Base-by-base conservation (phyloP, 2,888 invertebrate genomes). In the Myopa tessellatipennis region DNA sequence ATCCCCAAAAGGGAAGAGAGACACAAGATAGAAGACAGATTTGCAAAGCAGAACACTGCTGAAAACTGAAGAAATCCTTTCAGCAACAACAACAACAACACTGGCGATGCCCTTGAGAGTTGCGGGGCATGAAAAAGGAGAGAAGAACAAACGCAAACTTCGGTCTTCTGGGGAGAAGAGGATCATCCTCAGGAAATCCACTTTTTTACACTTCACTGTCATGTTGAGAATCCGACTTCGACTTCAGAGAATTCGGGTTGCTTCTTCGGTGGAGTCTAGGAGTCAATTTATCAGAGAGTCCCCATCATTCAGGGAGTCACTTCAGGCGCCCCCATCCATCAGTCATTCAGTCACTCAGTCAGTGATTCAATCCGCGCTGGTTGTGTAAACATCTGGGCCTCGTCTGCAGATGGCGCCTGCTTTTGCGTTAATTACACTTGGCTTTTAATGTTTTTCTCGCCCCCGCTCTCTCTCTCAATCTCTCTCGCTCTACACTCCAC, bases 391-490 rank as follows among this genome's bases (percentile, higher is more conserved):
- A 58, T 18, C 58, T 72, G 55, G 60, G 26, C 18, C 58, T 60
- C 26, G 40, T 18, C 12, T 38, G 36, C 65, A 38, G 38, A 16
- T 38, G 65, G 65, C 65, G 65, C 38, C 40, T 40, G 67, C 6
- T 40, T 67, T 40, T 69, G 26, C 69, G n/a, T 69, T 69, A 69
- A 69, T 69, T 69, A 69, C 50, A 50, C 12, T 50, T 50, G 7
- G 45, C 45, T 52, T 52, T 50, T 69, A 7, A 26, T 38, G n/a
- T 50, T 50, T 50, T 10, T 50, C 26, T 50, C 14, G 55, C n/a
- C 10, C 55, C 8, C n/a, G 3, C 5, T n/a, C 55, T 67, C 8
- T 67, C 40, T 67, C 10, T 69, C 10, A 10, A 10, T 50, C 69
- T 45, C 50, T 3, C 69, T 50, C 50, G 8, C 45, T 50, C 18